These are phyloP conservation scores for Labrus mixtus DNA, from an alignment of 2,113 vertebrate genomes.

Conservation along the genomic window DNA sequence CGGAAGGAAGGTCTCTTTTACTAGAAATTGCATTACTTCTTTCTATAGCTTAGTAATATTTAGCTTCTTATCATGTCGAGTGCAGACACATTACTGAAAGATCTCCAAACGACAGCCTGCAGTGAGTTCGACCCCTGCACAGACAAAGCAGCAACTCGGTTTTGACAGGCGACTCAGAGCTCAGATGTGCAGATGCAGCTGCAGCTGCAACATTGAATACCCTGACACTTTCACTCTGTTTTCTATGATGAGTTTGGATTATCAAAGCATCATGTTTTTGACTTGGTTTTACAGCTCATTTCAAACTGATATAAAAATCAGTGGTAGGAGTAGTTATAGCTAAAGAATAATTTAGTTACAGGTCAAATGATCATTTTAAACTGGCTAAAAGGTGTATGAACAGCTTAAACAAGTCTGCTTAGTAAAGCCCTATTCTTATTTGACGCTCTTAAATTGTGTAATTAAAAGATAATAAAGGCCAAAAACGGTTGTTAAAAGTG, in stretches of 20 bases:
- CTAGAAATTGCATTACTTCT: constrained; percentile 3
- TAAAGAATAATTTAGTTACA: no score
- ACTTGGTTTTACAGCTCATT: background rate
- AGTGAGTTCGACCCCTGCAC: constrained; percentile 13
- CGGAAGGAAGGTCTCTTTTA: background rate
- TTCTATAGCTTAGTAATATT: background rate
- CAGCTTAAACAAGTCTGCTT: no score
- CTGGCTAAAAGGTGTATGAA: no score
- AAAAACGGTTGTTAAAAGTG: no score
- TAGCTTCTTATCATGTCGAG: constrained; percentile 12
- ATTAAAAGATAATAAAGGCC: no score
- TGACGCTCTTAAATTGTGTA: no score
- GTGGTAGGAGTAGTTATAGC: no score
- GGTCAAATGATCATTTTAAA: no score
- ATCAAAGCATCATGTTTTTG: constrained; percentile 10
- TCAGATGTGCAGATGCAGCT: constrained; percentile 38
- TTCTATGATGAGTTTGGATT: constrained; percentile 30
- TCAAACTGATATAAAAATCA: background rate
- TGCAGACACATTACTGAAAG: constrained; percentile 10
- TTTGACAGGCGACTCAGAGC: constrained; percentile 31
- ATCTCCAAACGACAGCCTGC: constrained; percentile 23
- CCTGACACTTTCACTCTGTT: background rate
- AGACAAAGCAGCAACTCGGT: constrained; percentile 21
- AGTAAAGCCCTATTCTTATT: no score
- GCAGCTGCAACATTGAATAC: background rate